Conservation (phyloP, 2,113 vertebrate genomes). For the Axis porcinus region DNA sequence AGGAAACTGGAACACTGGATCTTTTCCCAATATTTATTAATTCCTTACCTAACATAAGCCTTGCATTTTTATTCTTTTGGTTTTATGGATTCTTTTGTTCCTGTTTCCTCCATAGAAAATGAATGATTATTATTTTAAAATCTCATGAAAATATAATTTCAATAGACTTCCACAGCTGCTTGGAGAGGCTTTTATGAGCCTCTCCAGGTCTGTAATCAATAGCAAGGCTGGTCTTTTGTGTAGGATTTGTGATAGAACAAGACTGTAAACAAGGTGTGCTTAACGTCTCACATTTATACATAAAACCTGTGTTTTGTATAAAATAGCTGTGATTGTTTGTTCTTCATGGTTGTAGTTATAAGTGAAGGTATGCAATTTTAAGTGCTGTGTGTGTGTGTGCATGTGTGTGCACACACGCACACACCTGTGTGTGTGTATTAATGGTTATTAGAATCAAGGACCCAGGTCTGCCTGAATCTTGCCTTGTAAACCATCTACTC, state of each 20-base stretch:
- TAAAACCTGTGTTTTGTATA: background rate
- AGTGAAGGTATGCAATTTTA: background rate
- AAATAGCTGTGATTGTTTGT: background rate
- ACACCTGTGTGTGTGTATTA: background rate
- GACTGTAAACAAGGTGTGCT: background rate
- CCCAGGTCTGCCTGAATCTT: background rate
- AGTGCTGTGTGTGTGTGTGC: background rate
- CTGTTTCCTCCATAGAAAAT: background rate
- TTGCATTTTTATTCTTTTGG: background rate
- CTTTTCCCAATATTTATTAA: background rate
- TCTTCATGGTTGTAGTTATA: background rate
- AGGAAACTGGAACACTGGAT: background rate
- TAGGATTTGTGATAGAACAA: background rate
- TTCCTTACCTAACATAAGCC: background rate
- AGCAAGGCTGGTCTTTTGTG: background rate
- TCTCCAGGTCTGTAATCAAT: background rate
- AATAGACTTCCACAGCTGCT: background rate
- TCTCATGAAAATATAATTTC: background rate
- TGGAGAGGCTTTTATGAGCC: background rate
- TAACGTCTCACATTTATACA: background rate
- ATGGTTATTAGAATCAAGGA: background rate
- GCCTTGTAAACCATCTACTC: background rate
- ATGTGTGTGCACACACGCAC: rapidly evolving
- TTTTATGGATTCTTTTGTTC: background rate
- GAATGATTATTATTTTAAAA: background rate